Conservation (phyloP, 2,113 vertebrate species). For the Takifugu flavidus region DNA sequence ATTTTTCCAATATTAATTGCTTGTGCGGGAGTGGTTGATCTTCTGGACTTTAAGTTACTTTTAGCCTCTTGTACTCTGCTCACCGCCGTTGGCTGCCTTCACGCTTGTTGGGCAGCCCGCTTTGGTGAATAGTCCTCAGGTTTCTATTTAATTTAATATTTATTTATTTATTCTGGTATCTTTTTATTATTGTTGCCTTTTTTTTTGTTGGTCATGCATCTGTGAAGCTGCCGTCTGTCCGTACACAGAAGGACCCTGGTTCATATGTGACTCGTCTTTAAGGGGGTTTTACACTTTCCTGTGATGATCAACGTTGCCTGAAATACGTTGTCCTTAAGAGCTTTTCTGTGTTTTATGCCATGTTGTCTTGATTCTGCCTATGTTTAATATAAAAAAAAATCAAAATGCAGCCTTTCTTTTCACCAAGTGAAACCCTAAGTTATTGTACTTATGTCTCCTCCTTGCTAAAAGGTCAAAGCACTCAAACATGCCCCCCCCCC, state of each 20-base stretch:
- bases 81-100: slow-evolving; percentile 51
- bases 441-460: slow-evolving; percentile 23
- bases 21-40: slow-evolving; percentile 37
- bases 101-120: slow-evolving; percentile 34
- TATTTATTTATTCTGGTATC: slow-evolving; percentile 69
- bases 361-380: background rate
- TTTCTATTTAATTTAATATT: slow-evolving; percentile 73
- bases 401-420: background rate
- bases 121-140: slow-evolving; percentile 69
- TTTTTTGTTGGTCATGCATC: background rate
- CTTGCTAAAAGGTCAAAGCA: slow-evolving; percentile 31
- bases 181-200: slow-evolving; percentile 2
- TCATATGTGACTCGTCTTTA: no score
- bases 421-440: slow-evolving; percentile 12
- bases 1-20: slow-evolving; percentile 48
- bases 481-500: slow-evolving; percentile 16
- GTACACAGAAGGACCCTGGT: no score
- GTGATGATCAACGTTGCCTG: slow-evolving; percentile 44
- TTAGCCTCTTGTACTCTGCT: slow-evolving; percentile 38
- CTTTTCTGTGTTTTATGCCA: no score
- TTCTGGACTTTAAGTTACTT: slow-evolving; percentile 24
- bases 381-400: background rate
- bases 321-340: slow-evolving; percentile 4
- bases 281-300: slow-evolving; percentile 8
- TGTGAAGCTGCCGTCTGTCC: background rate